These are phyloP conservation scores for Leucophenga varia DNA, from an alignment of 1,140 invertebrate genomes.

Conservation along the genomic window DNA sequence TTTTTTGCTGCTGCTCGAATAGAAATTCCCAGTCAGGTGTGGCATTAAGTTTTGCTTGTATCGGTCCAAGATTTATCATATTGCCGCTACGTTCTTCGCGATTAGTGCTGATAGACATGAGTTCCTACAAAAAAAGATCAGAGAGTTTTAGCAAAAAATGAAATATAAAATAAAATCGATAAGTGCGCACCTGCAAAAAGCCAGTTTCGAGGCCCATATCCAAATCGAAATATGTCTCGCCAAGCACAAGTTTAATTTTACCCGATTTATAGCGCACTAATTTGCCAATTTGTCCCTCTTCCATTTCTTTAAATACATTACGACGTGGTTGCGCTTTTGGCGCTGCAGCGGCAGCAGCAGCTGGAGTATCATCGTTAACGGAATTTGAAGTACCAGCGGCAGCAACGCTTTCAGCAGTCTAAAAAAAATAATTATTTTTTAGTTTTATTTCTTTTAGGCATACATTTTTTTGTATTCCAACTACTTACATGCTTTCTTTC, in stretches of 20 bases:
- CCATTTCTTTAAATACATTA: conserved; percentile 46
- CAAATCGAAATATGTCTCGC: conserved; percentile 61
- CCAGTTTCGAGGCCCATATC: conserved; percentile 53
- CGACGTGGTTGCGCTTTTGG: conserved; percentile 7
- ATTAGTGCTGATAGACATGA: conserved; percentile 51
- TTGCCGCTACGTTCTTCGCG: conserved; percentile 48
- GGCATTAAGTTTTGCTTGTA: conserved; percentile 51
- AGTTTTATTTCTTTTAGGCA: background rate
- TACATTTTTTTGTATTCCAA: background rate
- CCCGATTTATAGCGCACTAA: conserved; percentile 61
- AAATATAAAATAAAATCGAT: background rate
- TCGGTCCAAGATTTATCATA: conserved; percentile 54
- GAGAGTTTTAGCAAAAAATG: background rate
- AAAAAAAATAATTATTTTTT: background rate
- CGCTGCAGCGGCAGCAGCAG: conserved; percentile 2
- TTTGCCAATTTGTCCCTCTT: conserved; percentile 63
- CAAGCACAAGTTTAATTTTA: conserved; percentile 59
- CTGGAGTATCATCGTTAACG: conserved; percentile 2
- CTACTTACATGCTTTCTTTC: background rate
- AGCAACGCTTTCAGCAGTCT: conserved; percentile 3
- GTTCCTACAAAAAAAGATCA: conserved; percentile 27
- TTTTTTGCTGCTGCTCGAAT: conserved; percentile 40
- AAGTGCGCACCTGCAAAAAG: conserved; percentile 41
- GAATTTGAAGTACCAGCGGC: conserved; percentile 32
- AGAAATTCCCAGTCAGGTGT: conserved; percentile 56